Evolutionary conservation across 2,113 vertebrate genomes (phyloP).

Genomic region (Hippocampus guttulatus): DNA sequence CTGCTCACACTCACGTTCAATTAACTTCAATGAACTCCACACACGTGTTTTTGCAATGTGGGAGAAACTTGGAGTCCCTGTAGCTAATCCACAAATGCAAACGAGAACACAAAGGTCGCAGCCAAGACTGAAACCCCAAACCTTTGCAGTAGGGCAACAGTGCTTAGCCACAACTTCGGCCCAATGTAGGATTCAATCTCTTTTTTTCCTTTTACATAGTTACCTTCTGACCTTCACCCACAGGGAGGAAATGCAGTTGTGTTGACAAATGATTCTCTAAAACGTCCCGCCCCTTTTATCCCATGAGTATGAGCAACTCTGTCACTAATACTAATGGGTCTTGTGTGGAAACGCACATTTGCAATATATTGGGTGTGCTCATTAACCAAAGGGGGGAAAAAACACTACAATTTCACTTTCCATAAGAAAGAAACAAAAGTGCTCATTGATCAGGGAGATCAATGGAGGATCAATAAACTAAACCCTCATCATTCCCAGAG

Average conservation of each 20-base stretch:
- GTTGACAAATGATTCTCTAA: slow-evolving; percentile 51
- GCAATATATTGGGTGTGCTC: slow-evolving; percentile 46
- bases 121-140: background rate
- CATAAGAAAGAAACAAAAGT: slow-evolving; percentile 73
- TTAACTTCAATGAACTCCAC: background rate
- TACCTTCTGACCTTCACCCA: slow-evolving; percentile 47
- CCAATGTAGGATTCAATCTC: too few species aligned
- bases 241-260: slow-evolving; percentile 44
- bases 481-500: slow-evolving; percentile 76
- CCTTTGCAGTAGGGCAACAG: too few species aligned
- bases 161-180: too few species aligned
- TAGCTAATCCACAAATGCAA: background rate
- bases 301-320: slow-evolving; percentile 35
- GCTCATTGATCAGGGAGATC: slow-evolving; percentile 75
- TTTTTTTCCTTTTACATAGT: slow-evolving; percentile 21
- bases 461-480: slow-evolving; percentile 76
- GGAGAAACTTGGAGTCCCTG: background rate
- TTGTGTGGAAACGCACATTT: slow-evolving; percentile 35
- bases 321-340: slow-evolving; percentile 38
- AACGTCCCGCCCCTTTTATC: slow-evolving; percentile 24
- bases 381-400: slow-evolving; percentile 55
- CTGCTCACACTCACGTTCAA: background rate
- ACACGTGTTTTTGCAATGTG: background rate
- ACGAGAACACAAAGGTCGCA: background rate
- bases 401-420: slow-evolving; percentile 64